Evolutionary conservation across 2,888 invertebrate species (phyloP), one percentile per base, ranked within the genome.

Genomic region (Plebejus melissa): DNA sequence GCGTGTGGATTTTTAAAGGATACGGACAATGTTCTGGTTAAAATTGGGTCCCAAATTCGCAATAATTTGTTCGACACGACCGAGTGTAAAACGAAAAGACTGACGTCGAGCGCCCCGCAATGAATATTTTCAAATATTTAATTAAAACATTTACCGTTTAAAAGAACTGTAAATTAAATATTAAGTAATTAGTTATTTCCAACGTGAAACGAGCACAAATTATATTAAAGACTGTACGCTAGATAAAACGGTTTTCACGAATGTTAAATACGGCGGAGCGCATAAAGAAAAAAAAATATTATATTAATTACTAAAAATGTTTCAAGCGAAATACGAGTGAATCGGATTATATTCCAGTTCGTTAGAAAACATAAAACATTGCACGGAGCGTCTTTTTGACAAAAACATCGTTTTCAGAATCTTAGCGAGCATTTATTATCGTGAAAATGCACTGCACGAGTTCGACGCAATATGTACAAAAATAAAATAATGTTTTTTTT

Each of bases 221-320:
- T 72, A 72, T 32, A 13, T 41, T 41, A 54, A 54, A 72, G 65
- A 65, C 65, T 65, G 28, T 60, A 71, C 46, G 46, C 46, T 46
- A 50, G 50, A 50, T 72, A 72, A 50, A 54, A 50, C 72, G 32
- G 50, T 72, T 32, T 72, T 32, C 50, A 32, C 50, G 72, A 72
- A 54, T 72, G 72, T 54, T 72, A 50, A 50, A 32, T 46, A 72
- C 72, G 72, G 32, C 16, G 32, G 54, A 72, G 72, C 54, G 54
- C 11, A 28, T 46, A 50, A 72, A 32, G 46, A 28, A 72, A 72
- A 22, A 54, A 72, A 54, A 13, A n/a, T n/a, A 72, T 50, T 50
- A 28, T 50, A 54, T 22, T 32, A 54, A 28, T 72, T 50, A 50
- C 54, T 50, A 50, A 32, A 72, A 72, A 54, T 72, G 22, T 28